Evolutionary conservation across 2,888 invertebrate species (phyloP).

Genomic region (Deroplatys truncata): DNA sequence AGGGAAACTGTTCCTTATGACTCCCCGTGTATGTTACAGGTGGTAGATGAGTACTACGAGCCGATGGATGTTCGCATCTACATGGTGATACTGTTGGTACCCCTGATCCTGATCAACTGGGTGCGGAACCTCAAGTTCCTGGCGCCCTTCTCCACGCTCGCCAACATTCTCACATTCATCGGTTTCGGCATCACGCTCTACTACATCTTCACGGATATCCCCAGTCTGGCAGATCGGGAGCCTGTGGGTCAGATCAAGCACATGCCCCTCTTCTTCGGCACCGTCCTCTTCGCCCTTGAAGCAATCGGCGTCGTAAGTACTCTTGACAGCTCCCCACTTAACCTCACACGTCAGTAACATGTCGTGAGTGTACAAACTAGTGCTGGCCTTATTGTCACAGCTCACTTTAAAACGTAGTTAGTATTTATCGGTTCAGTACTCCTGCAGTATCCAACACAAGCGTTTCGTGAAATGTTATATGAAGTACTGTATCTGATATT

Average conservation of each 20-base stretch:
- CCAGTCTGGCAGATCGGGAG: constrained; percentile 58
- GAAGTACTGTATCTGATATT: no score
- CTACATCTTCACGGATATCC: constrained; percentile 73
- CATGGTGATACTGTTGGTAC: constrained; percentile 39
- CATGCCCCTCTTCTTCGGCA: constrained; percentile 92
- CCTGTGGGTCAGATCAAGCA: constrained; percentile 61
- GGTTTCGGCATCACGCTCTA: constrained; percentile 83
- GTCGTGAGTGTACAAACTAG: background rate
- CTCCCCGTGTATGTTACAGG: constrained; percentile 17
- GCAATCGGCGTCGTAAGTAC: constrained; percentile 82
- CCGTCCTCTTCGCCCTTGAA: constrained; percentile 92
- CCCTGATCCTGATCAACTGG: constrained; percentile 73
- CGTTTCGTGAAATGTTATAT: no score
- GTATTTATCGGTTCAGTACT: no score
- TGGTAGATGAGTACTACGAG: constrained; percentile 50
- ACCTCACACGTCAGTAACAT: background rate
- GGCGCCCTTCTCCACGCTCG: constrained; percentile 85
- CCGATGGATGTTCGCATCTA: constrained; percentile 41
- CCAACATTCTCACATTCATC: constrained; percentile 77
- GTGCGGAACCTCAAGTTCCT: constrained; percentile 79
- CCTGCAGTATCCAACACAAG: no score
- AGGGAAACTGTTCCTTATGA: no score
- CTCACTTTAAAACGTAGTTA: no score
- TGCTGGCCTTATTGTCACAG: background rate
- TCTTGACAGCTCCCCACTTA: background rate